Evolutionary conservation across 2,113 vertebrate species (phyloP), one percentile per base, ranked within the genome.

Genomic region (Tachycineta bicolor): DNA sequence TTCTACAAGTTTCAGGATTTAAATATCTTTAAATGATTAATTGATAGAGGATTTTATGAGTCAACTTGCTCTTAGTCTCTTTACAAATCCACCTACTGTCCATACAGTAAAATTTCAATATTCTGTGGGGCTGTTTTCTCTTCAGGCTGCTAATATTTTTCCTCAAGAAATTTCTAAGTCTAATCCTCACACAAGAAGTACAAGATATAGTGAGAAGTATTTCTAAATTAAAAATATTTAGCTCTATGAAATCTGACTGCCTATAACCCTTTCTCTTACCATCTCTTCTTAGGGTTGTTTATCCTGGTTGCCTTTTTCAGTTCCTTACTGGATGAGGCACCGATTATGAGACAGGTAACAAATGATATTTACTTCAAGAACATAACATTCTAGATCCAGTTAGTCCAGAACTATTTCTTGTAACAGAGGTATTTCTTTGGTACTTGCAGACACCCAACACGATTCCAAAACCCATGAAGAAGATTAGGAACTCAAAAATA

Each of bases 21-120:
- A 85, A 90, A 65, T 90, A 77, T 77, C 79, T 95, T 83, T n/a
- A 88, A 94, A 94, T 96, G 50, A 94, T 76, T 96, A 89, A 96
- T 62, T 91, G 63, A 85, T 59, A 91, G 39, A 90, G 55, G 87
- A 91, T 93, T 96, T 93, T 86, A 91, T 95, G 90, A 95, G 82
- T 95, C 96, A 97, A 25, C 39, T 96, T 74, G 94, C 93, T 90
- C 82, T 91, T 55, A 77, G 93, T 88, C 92, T 97, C 93, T 96
- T 97, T 96, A 96, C 90, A 96, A 90, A 96, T 97, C 94, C 95
- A 96, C 96, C 96, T 93, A 95, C 95, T 67, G 75, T 63, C 87
- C 71, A 0, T 52, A 81, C 5, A 80, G 93, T 41, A 74, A 88
- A 94, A 96, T 85, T 93, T 96, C 87, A 91, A 83, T 90, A 93